These are phyloP conservation scores for Monopterus albus DNA, from an alignment of 2,113 vertebrate genomes.

Conservation along the genomic window DNA sequence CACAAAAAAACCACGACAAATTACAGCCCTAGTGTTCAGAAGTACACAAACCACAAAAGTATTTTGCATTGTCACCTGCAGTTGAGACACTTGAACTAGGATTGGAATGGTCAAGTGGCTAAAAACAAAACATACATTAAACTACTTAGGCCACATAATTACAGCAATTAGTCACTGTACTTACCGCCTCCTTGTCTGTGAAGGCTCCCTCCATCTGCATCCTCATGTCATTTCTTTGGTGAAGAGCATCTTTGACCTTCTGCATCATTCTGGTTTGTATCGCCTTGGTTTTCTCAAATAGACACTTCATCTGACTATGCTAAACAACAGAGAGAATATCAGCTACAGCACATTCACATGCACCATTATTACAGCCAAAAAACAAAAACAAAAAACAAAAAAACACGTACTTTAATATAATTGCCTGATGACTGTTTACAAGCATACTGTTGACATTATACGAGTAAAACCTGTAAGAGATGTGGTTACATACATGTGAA, in stretches of 20 bases:
- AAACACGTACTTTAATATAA: background rate
- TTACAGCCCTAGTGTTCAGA: background rate
- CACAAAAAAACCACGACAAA: background rate
- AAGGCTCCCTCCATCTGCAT: slow-evolving; percentile 79
- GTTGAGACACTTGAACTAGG: background rate
- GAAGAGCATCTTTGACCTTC: slow-evolving; percentile 79
- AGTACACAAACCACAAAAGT: background rate
- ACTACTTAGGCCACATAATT: background rate
- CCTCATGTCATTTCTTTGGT: slow-evolving; percentile 80
- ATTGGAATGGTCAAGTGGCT: background rate
- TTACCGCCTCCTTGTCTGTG: slow-evolving; percentile 83
- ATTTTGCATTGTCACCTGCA: background rate
- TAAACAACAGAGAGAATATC: slow-evolving; percentile 23
- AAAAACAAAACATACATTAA: background rate
- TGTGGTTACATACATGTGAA: slow-evolving; percentile 68
- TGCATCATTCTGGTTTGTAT: slow-evolving; percentile 69
- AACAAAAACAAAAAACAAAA: too few relatives aligned
- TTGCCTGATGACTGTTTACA: background rate
- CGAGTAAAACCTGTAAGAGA: background rate
- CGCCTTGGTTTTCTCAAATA: slow-evolving; percentile 73
- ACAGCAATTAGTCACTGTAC: background rate
- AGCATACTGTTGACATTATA: background rate
- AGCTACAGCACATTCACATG: background rate
- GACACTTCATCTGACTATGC: slow-evolving; percentile 64
- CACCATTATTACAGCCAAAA: background rate